Evolutionary conservation across 1,140 invertebrate species (phyloP).

Genomic region (Brachionus angularis): DNA sequence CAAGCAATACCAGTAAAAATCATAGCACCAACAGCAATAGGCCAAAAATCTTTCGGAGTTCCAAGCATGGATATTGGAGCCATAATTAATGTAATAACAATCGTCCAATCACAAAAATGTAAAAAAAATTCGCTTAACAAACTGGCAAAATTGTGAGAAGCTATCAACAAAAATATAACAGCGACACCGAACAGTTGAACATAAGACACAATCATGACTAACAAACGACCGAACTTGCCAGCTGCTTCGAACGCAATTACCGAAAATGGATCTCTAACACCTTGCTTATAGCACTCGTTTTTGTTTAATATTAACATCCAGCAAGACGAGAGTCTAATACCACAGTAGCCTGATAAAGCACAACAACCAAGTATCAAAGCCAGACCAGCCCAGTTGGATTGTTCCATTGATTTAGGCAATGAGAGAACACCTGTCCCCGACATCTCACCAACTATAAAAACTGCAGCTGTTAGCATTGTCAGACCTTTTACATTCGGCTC

Average conservation of each 20-base stretch:
- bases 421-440: constrained; percentile 71
- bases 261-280: constrained; percentile 65
- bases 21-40: constrained; percentile 52
- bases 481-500: constrained; percentile 50
- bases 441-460: constrained; percentile 70
- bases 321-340: constrained; percentile 63
- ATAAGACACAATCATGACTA: constrained; percentile 9
- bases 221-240: constrained; percentile 60
- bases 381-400: constrained; percentile 67
- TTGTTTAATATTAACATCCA: constrained; percentile 70
- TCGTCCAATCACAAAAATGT: constrained; percentile 62
- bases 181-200: constrained; percentile 36
- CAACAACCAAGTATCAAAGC: constrained; percentile 63
- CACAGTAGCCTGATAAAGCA: constrained; percentile 62
- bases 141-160: constrained; percentile 35
- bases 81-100: constrained; percentile 63
- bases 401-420: constrained; percentile 65
- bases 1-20: constrained; percentile 50
- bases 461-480: constrained; percentile 59
- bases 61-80: constrained; percentile 67
- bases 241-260: constrained; percentile 65
- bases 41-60: constrained; percentile 60
- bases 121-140: constrained; percentile 24
- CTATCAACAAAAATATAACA: constrained; percentile 32
- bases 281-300: constrained; percentile 62